Conservation (phyloP, 2,113 vertebrate genomes). For the Cyphomyrus discorhynchus region DNA sequence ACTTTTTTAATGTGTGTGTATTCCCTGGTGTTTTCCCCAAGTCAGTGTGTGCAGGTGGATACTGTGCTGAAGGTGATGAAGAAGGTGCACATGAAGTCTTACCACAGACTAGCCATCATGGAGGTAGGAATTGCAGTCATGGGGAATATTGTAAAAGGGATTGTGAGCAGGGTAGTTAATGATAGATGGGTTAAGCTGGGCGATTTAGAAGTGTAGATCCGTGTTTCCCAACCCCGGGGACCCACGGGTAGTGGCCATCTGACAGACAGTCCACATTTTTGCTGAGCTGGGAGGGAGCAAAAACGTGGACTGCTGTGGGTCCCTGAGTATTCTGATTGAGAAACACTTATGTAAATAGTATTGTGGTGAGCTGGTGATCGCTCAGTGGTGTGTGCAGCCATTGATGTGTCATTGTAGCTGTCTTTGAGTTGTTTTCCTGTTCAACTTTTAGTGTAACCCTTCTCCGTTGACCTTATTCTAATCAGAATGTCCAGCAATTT, state of each 20-base stretch:
- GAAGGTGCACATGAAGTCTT: slow-evolving; percentile 66
- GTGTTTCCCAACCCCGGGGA: not conserved
- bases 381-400: not conserved
- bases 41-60: slow-evolving; percentile 51
- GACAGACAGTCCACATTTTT: not conserved
- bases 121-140: slow-evolving; percentile 51
- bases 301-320: not conserved
- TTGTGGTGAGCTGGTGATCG: not conserved
- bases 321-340: not conserved
- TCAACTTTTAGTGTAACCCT: not conserved
- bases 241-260: not conserved
- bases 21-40: slow-evolving; percentile 36
- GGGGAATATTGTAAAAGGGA: not conserved
- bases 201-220: not conserved
- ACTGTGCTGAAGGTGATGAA: slow-evolving; percentile 65
- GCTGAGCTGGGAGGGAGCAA: not conserved
- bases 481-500: slow-evolving; percentile 41
- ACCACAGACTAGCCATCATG: slow-evolving; percentile 65
- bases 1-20: not conserved
- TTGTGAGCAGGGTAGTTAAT: not conserved
- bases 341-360: not conserved
- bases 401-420: not conserved
- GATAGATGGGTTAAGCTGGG: not conserved
- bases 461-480: not conserved
- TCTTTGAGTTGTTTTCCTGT: not conserved